Conservation (phyloP, 2,797 vertebrate species). For the Platyrinchus mystaceus region DNA sequence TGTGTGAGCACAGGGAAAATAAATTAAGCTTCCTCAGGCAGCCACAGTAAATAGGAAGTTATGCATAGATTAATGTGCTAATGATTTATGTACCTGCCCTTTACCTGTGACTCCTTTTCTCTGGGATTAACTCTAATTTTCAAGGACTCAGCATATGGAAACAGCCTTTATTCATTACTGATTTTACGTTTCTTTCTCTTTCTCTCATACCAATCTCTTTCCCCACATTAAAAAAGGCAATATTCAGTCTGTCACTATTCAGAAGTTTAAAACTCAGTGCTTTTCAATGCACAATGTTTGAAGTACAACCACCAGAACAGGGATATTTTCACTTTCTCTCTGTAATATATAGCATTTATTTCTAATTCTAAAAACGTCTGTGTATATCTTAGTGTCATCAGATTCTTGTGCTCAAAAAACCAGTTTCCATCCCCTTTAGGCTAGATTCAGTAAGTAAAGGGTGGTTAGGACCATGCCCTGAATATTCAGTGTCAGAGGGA, state of each 20-base stretch:
- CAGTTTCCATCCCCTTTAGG: background rate
- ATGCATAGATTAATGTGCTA: background rate
- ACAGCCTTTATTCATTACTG: background rate
- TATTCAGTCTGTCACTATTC: background rate
- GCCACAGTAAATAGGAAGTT: constrained; percentile 13
- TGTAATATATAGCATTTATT: background rate
- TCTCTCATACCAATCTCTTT: background rate
- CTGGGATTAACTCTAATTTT: background rate
- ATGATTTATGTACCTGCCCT: constrained; percentile 22
- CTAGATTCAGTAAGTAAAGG: background rate
- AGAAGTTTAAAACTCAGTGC: background rate
- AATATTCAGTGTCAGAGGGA: background rate
- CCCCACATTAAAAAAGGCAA: background rate
- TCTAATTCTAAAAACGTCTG: background rate
- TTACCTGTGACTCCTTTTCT: background rate
- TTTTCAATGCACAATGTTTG: background rate
- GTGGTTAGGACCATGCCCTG: background rate
- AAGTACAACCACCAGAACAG: background rate
- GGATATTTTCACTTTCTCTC: background rate
- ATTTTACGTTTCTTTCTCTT: background rate
- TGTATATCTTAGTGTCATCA: background rate
- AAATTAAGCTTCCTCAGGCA: constrained; percentile 10
- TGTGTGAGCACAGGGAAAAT: background rate
- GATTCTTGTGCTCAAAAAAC: background rate
- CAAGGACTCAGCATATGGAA: background rate